These are phyloP conservation scores for Ctenicera cuprea DNA, from an alignment of 2,888 invertebrate genomes.

Conservation along the genomic window DNA sequence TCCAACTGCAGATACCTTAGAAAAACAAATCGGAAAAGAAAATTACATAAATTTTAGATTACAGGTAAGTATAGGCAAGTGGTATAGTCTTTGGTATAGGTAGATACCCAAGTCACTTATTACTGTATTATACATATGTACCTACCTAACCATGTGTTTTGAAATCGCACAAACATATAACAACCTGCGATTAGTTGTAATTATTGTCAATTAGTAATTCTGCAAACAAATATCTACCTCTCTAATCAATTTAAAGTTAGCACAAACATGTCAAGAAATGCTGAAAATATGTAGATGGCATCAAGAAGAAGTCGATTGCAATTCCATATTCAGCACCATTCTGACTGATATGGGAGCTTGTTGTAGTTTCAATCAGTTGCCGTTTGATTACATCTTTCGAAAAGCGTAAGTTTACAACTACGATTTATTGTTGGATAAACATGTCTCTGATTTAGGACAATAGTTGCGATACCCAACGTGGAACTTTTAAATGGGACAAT, in stretches of 20 bases:
- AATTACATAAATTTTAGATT: constrained; percentile 71
- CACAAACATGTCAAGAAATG: constrained; percentile 76
- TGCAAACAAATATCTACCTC: no score
- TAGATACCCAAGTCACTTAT: no score
- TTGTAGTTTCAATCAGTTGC: constrained; percentile 88
- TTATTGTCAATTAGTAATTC: no score
- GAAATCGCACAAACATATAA: no score
- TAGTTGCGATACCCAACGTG: neutral
- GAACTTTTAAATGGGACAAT: neutral
- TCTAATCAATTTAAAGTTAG: constrained; percentile 43
- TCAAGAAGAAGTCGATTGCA: constrained; percentile 77
- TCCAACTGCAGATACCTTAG: constrained; percentile 46
- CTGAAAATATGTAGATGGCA: constrained; percentile 83
- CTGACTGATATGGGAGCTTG: constrained; percentile 90
- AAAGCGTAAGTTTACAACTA: constrained; percentile 27
- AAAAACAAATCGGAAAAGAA: constrained; percentile 65
- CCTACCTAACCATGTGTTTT: no score
- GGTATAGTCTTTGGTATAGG: no score
- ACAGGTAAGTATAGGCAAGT: constrained; percentile 58
- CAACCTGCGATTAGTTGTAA: no score
- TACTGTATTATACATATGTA: no score
- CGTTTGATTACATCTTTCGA: constrained; percentile 65
- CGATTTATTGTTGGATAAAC: neutral
- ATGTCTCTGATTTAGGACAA: neutral
- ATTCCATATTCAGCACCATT: constrained; percentile 83